phyloP scores from a whole-genome alignment of 2,113 vertebrate genomes.

The Chlorodrepanis virens region DNA sequence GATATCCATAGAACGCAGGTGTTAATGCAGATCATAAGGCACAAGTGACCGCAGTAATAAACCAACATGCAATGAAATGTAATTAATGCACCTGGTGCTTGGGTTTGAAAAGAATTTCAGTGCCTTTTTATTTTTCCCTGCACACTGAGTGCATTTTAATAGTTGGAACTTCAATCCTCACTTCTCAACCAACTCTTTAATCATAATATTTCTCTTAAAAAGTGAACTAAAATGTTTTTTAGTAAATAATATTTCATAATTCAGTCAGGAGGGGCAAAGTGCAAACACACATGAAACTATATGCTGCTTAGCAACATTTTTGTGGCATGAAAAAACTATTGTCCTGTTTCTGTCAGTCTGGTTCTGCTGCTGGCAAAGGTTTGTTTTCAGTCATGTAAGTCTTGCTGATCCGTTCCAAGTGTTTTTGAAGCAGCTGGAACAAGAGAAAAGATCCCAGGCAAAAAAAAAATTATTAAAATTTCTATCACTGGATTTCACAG shows the following conservation, averaged over 20 bases:
- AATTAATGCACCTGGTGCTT: conserved; percentile 72
- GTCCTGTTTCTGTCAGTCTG: conserved; percentile 7
- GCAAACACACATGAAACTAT: neutral
- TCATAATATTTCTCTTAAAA: conserved; percentile 12
- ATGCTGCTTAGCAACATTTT: conserved; percentile 1
- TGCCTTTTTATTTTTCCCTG: conserved; percentile 37
- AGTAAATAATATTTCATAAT: neutral
- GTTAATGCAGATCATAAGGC: conserved; percentile 60
- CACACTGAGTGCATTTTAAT: neutral
- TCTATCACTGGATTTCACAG: conserved; percentile 15
- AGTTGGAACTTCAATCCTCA: neutral
- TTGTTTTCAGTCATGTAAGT: conserved; percentile 11
- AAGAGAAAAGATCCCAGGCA: neutral
- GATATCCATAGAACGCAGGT: conserved; percentile 67
- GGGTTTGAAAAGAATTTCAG: conserved; percentile 1
- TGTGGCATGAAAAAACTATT: conserved; percentile 45
- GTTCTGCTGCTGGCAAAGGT: neutral
- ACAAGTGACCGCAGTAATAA: conserved; percentile 67
- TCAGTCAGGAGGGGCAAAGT: neutral
- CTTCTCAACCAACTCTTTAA: neutral
- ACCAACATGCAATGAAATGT: conserved; percentile 65
- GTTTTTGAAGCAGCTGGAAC: conserved; percentile 19
- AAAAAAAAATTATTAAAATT: conserved; percentile 29
- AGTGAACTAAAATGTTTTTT: neutral
- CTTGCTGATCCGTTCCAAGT: neutral